Evolutionary conservation across 1,140 invertebrate species (phyloP).

Genomic region (Drosophila leontia): DNA sequence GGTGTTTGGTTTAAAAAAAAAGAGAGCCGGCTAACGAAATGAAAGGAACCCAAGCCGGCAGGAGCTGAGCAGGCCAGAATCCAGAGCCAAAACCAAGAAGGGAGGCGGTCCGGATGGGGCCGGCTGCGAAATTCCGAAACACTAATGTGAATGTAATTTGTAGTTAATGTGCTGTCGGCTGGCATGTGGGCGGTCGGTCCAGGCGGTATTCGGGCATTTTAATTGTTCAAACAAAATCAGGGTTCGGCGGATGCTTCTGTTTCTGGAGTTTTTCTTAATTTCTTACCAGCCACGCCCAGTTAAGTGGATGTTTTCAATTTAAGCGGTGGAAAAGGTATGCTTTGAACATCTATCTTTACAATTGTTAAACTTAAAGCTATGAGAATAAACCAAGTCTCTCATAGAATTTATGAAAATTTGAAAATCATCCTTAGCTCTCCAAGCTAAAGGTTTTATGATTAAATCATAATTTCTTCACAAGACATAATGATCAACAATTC

Average conservation of each 20-base stretch:
- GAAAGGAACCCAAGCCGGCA: slow-evolving; percentile 16
- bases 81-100: slow-evolving; percentile 11
- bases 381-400: not conserved
- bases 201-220: slow-evolving; percentile 49
- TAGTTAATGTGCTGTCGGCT: slow-evolving; percentile 76
- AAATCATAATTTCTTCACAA: too few species aligned
- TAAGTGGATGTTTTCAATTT: slow-evolving; percentile 36
- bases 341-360: not conserved
- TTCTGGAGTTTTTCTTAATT: slow-evolving; percentile 5
- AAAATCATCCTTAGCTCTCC: too few species aligned
- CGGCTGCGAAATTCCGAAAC: slow-evolving; percentile 68
- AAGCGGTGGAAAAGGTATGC: slow-evolving; percentile 21
- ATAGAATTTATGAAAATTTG: too few species aligned
- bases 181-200: slow-evolving; percentile 38
- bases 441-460: too few species aligned
- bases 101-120: slow-evolving; percentile 25
- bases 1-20: slow-evolving; percentile 74
- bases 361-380: not conserved
- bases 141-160: slow-evolving; percentile 83
- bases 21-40: slow-evolving; percentile 31
- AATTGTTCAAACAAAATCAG: slow-evolving; percentile 70
- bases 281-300: slow-evolving; percentile 26
- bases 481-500: not conserved
- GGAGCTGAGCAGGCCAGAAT: slow-evolving; percentile 17
- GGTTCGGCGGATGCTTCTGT: slow-evolving; percentile 5